Percentiles rank a stretch among this genome's conserved stretches.
Evolutionary conservation across 64 coral and sea anemone species (phyloP).

Genomic region (Dendrophyllia cribrosa): DNA sequence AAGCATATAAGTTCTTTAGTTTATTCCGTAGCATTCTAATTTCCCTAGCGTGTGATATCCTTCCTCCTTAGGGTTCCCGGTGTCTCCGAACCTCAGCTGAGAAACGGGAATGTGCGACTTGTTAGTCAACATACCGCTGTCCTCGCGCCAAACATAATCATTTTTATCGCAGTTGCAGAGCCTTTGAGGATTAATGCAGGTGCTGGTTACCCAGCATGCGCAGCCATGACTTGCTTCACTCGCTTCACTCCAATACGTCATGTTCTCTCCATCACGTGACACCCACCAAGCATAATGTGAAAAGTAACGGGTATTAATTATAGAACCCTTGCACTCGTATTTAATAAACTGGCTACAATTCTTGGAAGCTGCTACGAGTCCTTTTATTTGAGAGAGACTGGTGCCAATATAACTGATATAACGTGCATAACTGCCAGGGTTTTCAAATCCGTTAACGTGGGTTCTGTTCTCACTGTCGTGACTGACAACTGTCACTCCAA

Average conservation of each 20-base stretch:
- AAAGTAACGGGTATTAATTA: not conserved
- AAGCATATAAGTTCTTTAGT: not conserved
- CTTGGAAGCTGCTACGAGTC: not conserved
- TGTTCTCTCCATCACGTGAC: constrained; percentile 33
- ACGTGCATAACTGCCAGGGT: not conserved
- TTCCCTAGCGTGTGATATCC: constrained; percentile 27
- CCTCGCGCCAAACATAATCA: constrained; percentile 36
- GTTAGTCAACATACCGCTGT: constrained; percentile 58
- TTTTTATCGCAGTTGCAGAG: constrained; percentile 67
- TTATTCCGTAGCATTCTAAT: constrained; percentile 10
- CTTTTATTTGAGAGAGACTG: constrained; percentile 26
- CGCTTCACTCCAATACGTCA: constrained; percentile 67
- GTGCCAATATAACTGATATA: not conserved
- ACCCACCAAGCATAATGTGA: constrained; percentile 14
- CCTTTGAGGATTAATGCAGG: not conserved
- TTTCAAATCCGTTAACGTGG: not conserved
- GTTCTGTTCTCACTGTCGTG: constrained; percentile 59
- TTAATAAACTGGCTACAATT: constrained; percentile 51
- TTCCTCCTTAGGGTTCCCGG: not conserved
- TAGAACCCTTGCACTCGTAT: constrained; percentile 33
- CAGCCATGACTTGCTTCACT: not conserved
- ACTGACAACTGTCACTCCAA: constrained; percentile 73
- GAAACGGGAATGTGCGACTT: constrained; percentile 60
- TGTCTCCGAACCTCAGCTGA: constrained; percentile 22
- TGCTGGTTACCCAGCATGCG: constrained; percentile 40